phyloP scores from a whole-genome alignment of 2,888 invertebrate genomes.

The Thymelicus sylvestris region DNA sequence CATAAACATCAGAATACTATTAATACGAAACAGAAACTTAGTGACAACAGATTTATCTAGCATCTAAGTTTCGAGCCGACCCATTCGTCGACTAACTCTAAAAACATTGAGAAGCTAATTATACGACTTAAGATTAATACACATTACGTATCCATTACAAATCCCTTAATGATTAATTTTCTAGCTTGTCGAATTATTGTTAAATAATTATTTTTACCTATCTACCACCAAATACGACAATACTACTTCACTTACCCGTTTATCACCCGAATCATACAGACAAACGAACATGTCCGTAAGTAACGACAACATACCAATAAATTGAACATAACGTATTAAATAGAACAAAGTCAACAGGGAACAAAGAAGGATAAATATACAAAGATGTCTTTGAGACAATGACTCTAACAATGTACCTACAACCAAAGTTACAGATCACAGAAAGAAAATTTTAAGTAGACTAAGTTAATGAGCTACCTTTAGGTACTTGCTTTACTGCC shows the following conservation, averaged over 20 bases:
- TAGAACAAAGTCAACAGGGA: constrained; percentile 46
- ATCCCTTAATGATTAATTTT: constrained; percentile 57
- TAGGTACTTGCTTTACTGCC: constrained; percentile 22
- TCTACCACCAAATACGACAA: constrained; percentile 71
- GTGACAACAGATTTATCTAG: constrained; percentile 75
- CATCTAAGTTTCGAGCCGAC: constrained; percentile 76
- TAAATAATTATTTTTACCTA: constrained; percentile 78
- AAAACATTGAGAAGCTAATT: constrained; percentile 84
- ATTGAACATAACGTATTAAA: constrained; percentile 41
- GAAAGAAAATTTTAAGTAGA: constrained; percentile 54
- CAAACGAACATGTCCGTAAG: constrained; percentile 41
- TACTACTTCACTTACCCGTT: constrained; percentile 74
- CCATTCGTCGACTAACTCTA: constrained; percentile 85
- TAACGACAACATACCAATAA: constrained; percentile 40
- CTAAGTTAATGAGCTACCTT: constrained; percentile 42
- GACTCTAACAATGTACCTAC: constrained; percentile 46
- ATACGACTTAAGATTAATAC: constrained; percentile 66
- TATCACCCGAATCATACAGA: constrained; percentile 75
- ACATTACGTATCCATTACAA: constrained; percentile 63
- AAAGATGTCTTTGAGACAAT: constrained; percentile 51
- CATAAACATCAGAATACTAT: constrained; percentile 40
- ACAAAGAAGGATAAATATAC: constrained; percentile 47
- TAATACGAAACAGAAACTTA: constrained; percentile 34
- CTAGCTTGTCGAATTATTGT: constrained; percentile 75
- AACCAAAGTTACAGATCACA: constrained; percentile 62